Base-by-base conservation (phyloP, 2,113 vertebrate species). In the Myodes glareolus region DNA sequence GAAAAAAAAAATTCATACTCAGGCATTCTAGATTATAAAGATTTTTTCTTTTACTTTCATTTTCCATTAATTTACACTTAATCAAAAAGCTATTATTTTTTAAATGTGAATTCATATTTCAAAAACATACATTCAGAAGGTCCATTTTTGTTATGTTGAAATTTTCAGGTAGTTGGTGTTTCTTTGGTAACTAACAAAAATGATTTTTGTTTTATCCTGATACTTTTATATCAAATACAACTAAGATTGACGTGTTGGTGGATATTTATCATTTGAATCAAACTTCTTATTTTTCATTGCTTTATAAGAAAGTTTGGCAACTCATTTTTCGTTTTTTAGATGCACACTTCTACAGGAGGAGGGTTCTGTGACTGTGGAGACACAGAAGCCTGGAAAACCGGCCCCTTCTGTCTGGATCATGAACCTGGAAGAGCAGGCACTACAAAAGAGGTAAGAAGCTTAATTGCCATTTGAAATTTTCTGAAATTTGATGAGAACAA, bases 301-400 rank as follows among this genome's bases (percentile, higher is more conserved):
- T 4, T 97, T 72, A 86, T 97, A 90, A 77, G 0, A 0, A 96
- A 25, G 90, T 94, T 97, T 97, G 88, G 96, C 87, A 52, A 50
- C 13, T 80, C 36, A 55, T 92, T 67, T 80, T 1, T 87, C 45
- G 85, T 94, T 97, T 97, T 88, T 94, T 87, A 99, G 99, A 99
- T 99, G 99, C 99, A 99, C 61, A 99, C 99, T 16, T 99, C 99
- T 92, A 99, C 99, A 94, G 99, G 99, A 92, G 99, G 99, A 16
- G 99, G 99, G 29, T 99, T 99, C 98, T 99, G 99, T 98, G 99
- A 99, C 97, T 99, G 99, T 98, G 99, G 99, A 17, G 99, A 99
- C 94, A 97, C 99, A 75, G 99, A 99, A 95, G 99, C 99, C 42
- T 99, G 99, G 99, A 99, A 99, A 98, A 99, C 99, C 42, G 99